Evolutionary conservation across 2,888 invertebrate genomes (phyloP).

Genomic region (Torymus aiolomorphi): DNA sequence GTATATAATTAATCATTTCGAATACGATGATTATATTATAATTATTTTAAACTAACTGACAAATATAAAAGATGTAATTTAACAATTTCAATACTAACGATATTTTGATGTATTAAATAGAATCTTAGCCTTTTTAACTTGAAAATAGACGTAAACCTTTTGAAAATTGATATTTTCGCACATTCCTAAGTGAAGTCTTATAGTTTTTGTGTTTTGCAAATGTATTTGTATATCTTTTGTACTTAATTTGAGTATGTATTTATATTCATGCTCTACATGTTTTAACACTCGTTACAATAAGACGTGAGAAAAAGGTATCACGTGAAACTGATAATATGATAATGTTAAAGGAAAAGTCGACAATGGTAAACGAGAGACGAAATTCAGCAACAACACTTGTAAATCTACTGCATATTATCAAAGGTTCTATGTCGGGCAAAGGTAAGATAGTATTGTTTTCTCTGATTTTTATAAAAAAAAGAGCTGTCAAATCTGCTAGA

Average conservation of each 20-base stretch:
- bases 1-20: no score
- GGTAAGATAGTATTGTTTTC: conserved; percentile 61
- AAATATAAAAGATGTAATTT: no score
- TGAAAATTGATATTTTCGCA: conserved; percentile 1
- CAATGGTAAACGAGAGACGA: conserved; percentile 56
- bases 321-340: conserved; percentile 32
- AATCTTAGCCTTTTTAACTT: no score
- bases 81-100: no score
- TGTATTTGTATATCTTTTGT: conserved; percentile 27
- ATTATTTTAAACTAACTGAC: no score
- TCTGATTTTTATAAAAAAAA: conserved; percentile 49
- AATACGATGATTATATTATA: no score
- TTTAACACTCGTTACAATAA: conserved; percentile 26
- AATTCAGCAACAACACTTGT: conserved; percentile 65
- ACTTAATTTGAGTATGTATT: conserved; percentile 53
- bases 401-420: conserved; percentile 63
- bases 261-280: conserved; percentile 62
- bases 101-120: no score
- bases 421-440: conserved; percentile 69
- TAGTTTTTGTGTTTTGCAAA: conserved; percentile 8
- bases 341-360: conserved; percentile 57
- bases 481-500: conserved; percentile 20
- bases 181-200: neutral
- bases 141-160: no score
- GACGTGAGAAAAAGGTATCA: conserved; percentile 25